These are phyloP conservation scores for Labeo catla DNA, from an alignment of 2,113 vertebrate genomes.

Conservation along the genomic window DNA sequence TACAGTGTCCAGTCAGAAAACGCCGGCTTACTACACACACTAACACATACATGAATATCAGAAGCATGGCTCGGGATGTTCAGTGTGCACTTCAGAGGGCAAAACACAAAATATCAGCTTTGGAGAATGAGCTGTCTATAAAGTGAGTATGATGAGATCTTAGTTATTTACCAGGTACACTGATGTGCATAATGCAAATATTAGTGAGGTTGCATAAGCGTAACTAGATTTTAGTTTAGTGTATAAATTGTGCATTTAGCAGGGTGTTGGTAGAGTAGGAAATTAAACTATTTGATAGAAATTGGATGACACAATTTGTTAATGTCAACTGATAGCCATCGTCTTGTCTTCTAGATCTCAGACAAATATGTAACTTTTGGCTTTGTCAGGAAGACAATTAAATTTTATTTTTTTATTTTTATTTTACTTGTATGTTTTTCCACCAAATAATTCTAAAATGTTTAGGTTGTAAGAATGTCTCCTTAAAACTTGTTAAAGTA, in stretches of 20 bases:
- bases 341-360: background rate
- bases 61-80: conserved; percentile 64
- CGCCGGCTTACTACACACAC: background rate
- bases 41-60: conserved; percentile 67
- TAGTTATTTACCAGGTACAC: background rate
- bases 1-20: conserved; percentile 15
- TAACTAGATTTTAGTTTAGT: background rate
- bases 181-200: background rate
- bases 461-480: background rate
- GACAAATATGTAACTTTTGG: background rate
- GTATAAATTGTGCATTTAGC: background rate
- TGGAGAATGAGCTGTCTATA: conserved; percentile 64
- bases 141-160: conserved; percentile 58
- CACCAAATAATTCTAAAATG: background rate
- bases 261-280: background rate
- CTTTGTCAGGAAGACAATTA: background rate
- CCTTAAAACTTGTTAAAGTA: too few relatives aligned
- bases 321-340: background rate
- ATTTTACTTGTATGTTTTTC: background rate
- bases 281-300: background rate
- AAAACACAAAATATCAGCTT: conserved; percentile 67
- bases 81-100: conserved; percentile 69
- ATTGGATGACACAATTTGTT: conserved; percentile 20
- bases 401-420: too few relatives aligned
- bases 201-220: background rate